Percentiles rank a stretch among this genome's conserved stretches.
Evolutionary conservation across 2,888 invertebrate species (phyloP).

Genomic region (Myopa testacea): DNA sequence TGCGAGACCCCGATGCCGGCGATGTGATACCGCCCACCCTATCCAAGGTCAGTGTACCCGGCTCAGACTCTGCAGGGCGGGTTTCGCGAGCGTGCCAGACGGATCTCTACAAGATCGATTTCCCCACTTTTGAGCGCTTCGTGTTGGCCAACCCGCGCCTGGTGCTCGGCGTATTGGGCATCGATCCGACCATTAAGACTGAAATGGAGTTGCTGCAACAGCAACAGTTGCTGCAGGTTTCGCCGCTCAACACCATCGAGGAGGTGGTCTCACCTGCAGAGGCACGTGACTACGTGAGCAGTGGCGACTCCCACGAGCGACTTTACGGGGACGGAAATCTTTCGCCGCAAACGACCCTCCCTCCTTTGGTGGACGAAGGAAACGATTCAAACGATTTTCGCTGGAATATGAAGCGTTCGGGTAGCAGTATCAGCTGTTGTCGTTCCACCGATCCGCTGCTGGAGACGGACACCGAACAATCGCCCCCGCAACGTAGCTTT

Average conservation of each 20-base stretch:
- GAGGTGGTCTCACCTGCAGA: conserved; percentile 63
- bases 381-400: conserved; percentile 53
- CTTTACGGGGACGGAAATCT: conserved; percentile 36
- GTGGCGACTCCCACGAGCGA: conserved; percentile 50
- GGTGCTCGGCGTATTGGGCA: conserved; percentile 79
- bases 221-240: conserved; percentile 63
- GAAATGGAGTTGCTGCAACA: conserved; percentile 64
- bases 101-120: conserved; percentile 64
- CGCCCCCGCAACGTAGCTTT: conserved; percentile 32
- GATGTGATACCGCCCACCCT: background rate
- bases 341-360: conserved; percentile 48
- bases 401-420: conserved; percentile 60
- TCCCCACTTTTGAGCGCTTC: conserved; percentile 66
- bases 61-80: conserved; percentile 36
- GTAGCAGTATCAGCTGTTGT: conserved; percentile 58
- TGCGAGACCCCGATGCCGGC: background rate
- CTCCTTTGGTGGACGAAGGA: conserved; percentile 58
- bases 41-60: conserved; percentile 48
- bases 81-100: conserved; percentile 62
- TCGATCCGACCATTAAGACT: conserved; percentile 73
- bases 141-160: conserved; percentile 80
- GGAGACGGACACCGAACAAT: conserved; percentile 32
- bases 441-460: conserved; percentile 64
- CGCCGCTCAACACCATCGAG: conserved; percentile 64
- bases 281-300: conserved; percentile 29